Evolutionary conservation across 2,113 vertebrate species (phyloP), one percentile per base, ranked within the genome.

Genomic region (Hassar affinis): DNA sequence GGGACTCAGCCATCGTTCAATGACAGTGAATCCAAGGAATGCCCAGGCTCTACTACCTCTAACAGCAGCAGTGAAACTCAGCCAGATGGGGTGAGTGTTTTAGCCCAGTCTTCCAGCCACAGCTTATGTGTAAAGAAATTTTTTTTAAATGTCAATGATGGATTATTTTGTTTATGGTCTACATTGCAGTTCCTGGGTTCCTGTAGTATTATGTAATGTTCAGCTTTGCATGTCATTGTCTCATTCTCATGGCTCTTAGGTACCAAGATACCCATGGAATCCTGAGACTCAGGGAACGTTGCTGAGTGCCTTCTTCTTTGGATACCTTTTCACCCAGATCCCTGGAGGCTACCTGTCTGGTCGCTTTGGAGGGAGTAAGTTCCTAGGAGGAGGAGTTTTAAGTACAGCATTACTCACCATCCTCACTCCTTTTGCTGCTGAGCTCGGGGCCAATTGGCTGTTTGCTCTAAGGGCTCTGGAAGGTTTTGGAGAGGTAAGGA

Each of bases 231-330:
- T 49, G 12, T 27, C 33, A 9, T 35, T 56, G 51, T 1, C 2
- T 52, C 49, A 45, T 75, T 77, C 42, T 76, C 30, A n/a, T 54
- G 11, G 38, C 47, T 72, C 49, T 42, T 88, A 94, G 94, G 74
- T 84, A 20, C 94, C 93, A 0, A 80, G 69, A 85, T 94, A 93
- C 80, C 12, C 30, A 17, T 95, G 93, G 94, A 88, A 91, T 59
- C 51, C 92, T 0, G 78, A 92, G 84, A 92, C 89, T 0, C 95
- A 96, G 90, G 95, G 96, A 56, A 88, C 94, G 89, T 93, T 96
- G 84, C 92, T 95, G 27, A 94, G 95, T 18, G 94, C 95, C 25
- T 96, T 96, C 90, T 95, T 93, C 88, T 96, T 96, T 12, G 96
- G 96, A 10, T 95, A 96, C 85, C 88, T 96, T 79, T 85, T 90